phyloP scores from a whole-genome alignment of 2,888 invertebrate genomes.

The Leptogaster cylindrica region DNA sequence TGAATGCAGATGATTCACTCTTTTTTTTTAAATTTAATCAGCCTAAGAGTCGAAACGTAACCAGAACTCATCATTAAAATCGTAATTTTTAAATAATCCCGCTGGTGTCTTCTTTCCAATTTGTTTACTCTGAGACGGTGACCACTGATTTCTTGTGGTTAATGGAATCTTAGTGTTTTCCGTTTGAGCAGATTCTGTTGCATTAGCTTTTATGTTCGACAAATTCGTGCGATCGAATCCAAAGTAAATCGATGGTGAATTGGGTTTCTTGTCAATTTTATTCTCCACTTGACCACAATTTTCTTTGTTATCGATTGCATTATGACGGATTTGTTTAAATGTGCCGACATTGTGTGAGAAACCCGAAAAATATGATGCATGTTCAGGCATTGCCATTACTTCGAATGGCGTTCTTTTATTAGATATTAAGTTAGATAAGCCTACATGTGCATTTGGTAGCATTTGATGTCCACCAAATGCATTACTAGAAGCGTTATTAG shows the following conservation, averaged over 20 bases:
- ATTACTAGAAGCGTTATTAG: background rate
- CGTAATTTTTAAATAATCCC: conserved; percentile 46
- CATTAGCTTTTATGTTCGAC: conserved; percentile 8
- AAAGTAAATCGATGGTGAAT: background rate
- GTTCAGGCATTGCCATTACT: background rate
- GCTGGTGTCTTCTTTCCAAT: background rate
- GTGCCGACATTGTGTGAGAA: background rate
- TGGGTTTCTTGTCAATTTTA: background rate
- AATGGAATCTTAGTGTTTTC: too few relatives aligned
- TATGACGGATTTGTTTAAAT: background rate
- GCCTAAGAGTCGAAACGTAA: conserved; percentile 44
- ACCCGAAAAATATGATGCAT: background rate
- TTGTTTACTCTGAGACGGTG: conserved; percentile 3
- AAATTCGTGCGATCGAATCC: conserved; percentile 47
- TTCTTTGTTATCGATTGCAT: conserved; percentile 8
- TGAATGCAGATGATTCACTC: too few relatives aligned
- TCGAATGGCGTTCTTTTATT: background rate
- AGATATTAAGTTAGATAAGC: background rate
- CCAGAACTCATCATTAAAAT: conserved; percentile 49
- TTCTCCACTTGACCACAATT: background rate
- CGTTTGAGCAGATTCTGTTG: background rate
- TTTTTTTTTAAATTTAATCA: background rate
- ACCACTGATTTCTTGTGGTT: too few relatives aligned
- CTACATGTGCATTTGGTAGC: background rate
- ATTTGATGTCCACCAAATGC: background rate